These are phyloP conservation scores for Loris lydekkerianus DNA, from an alignment of 2,797 vertebrate genomes.

Conservation along the genomic window DNA sequence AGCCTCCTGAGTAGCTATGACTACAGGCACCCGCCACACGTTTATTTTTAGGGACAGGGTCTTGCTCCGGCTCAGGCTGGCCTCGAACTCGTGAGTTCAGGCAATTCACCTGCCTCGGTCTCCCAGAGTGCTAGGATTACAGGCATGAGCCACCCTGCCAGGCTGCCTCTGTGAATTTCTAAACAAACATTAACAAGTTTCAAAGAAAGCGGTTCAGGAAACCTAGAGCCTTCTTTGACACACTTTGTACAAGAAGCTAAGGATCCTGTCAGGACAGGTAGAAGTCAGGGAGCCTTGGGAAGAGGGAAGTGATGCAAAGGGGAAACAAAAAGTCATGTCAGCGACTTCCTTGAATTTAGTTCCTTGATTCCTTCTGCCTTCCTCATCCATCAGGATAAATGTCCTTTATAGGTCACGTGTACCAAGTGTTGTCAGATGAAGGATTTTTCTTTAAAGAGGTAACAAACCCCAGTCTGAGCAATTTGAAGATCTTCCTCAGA, in stretches of 20 bases:
- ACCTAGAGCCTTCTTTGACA: not conserved
- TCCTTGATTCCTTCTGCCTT: slow-evolving; percentile 67
- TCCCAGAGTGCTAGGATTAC: too few species aligned
- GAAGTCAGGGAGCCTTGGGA: slow-evolving; percentile 13
- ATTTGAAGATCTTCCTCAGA: not conserved
- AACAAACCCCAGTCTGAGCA: not conserved
- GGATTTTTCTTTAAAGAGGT: slow-evolving; percentile 62
- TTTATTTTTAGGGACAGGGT: too few species aligned
- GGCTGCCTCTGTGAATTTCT: slow-evolving; percentile 10
- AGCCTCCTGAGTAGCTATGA: too few species aligned
- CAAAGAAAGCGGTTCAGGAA: slow-evolving; percentile 11
- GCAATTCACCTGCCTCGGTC: too few species aligned
- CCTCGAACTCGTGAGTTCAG: too few species aligned
- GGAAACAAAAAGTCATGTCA: slow-evolving; percentile 61
- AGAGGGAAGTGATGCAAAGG: slow-evolving; percentile 4
- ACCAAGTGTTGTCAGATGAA: slow-evolving; percentile 28
- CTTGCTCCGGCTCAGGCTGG: too few species aligned
- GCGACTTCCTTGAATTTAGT: slow-evolving; percentile 73
- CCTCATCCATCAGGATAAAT: slow-evolving; percentile 43
- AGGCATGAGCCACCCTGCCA: too few species aligned
- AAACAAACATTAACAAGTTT: slow-evolving; percentile 32
- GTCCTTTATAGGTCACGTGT: slow-evolving; percentile 55
- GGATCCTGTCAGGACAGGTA: slow-evolving; percentile 38
- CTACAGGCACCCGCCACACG: too few species aligned
- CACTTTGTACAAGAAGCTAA: slow-evolving; percentile 12